A percentile compares a stretch with the other conserved stretches of the same genome.
Evolutionary conservation across 2,113 vertebrate species (phyloP).

Genomic region (Gobius niger): DNA sequence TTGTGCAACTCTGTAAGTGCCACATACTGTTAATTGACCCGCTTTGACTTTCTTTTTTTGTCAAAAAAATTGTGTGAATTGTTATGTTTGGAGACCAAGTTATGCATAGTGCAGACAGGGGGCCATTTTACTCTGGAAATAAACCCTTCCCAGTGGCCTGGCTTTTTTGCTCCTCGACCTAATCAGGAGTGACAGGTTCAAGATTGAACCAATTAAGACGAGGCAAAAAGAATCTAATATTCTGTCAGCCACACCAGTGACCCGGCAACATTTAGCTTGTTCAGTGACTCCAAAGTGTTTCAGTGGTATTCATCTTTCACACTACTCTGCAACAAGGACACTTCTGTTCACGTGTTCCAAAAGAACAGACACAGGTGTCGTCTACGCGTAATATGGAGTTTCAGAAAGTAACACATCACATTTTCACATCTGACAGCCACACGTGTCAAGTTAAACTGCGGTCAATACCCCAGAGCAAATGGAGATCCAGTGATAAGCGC

Average conservation of each 20-base stretch:
- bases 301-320: constrained; percentile 19
- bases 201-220: constrained; percentile 78
- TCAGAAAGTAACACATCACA: constrained; percentile 20
- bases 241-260: constrained; percentile 70
- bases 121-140: constrained; percentile 59
- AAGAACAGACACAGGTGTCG: constrained; percentile 16
- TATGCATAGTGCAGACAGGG: constrained; percentile 45
- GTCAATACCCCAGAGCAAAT: constrained; percentile 63
- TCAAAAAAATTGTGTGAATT: constrained; percentile 16
- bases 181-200: constrained; percentile 76
- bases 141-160: constrained; percentile 47
- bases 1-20: constrained; percentile 36
- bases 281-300: constrained; percentile 43
- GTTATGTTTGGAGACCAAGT: constrained; percentile 22
- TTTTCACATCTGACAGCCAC: constrained; percentile 29
- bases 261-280: constrained; percentile 62
- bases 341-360: constrained; percentile 17
- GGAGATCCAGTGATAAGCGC: constrained; percentile 66
- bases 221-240: constrained; percentile 72
- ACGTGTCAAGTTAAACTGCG: constrained; percentile 59
- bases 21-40: constrained; percentile 7
- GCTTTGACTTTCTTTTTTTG: constrained; percentile 26
- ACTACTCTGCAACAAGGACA: constrained; percentile 17
- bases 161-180: constrained; percentile 54
- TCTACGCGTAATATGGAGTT: constrained; percentile 15